Base-by-base conservation (phyloP, 2,888 invertebrate genomes). In the Heliconius ismenius region DNA sequence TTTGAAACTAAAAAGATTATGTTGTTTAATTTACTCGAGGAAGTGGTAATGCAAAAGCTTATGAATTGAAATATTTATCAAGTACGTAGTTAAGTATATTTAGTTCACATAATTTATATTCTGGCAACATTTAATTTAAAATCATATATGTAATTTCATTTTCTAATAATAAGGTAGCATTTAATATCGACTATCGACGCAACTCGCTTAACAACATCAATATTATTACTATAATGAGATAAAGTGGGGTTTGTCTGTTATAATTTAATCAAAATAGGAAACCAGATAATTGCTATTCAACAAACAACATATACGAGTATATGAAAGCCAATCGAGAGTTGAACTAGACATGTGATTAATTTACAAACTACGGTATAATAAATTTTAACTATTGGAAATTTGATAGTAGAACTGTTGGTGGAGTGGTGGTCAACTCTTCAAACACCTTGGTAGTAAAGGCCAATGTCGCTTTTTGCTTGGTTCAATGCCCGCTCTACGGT, bases 361-460 rank as follows among this genome's bases (percentile, higher is more conserved):
- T 85, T 83, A 84, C 85, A 82, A 79, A 82, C 84, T 81, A 28
- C 28, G 28, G 2, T 28, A 84, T 86, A 85, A 86, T 87, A 88
- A 88, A 88, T 87, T 89, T 89, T 87, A 88, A 86, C 84, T 87
- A 87, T 87, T 84, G 82, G 80, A 89, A 89, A 91, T 88, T 89
- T 85, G 87, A 88, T 83, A 85, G 82, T 78, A 81, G 79, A 84
- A 87, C 87, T 88, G 81, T 10, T 39, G 11, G 24, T 36, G 18
- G 24, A 62, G n/a, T 86, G 89, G 88, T 87, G 87, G 85, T 84
- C 87, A 86, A 92, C 91, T 88, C 87, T 90, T 91, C 91, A 90
- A 84, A 80, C 81, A 77, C 81, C 85, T 85, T 83, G 83, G 88
- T 74, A 90, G 87, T 86, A 87, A 83, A 79, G 80, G 82, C 85